Conservation (phyloP, 2,113 vertebrate genomes). For the Xiphias gladius region DNA sequence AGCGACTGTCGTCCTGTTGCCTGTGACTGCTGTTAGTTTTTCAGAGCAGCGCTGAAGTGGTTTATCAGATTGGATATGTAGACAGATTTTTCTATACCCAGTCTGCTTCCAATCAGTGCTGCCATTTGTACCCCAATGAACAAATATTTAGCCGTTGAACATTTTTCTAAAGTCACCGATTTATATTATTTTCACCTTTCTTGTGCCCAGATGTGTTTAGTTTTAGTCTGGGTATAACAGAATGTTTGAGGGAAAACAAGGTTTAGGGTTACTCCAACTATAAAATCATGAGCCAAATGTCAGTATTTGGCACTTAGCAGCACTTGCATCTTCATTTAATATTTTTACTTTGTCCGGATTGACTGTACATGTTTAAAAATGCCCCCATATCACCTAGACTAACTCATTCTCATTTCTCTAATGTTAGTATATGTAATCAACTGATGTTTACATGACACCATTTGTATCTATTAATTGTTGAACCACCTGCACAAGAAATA, state of each 20-base stretch:
- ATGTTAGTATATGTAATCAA: conserved; percentile 61
- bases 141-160: conserved; percentile 45
- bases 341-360: conserved; percentile 21
- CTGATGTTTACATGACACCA: conserved; percentile 76
- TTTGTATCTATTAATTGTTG: conserved; percentile 67
- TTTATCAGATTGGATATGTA: conserved; percentile 36
- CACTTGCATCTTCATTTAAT: neutral
- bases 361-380: conserved; percentile 45
- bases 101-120: conserved; percentile 63
- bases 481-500: conserved; percentile 83
- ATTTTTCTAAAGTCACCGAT: conserved; percentile 27
- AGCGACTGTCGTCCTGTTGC: conserved; percentile 68
- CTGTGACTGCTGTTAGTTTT: conserved; percentile 81
- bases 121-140: conserved; percentile 47
- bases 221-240: conserved; percentile 11
- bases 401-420: conserved; percentile 46
- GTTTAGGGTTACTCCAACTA: conserved; percentile 8
- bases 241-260: conserved; percentile 14
- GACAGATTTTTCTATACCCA: conserved; percentile 9
- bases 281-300: conserved; percentile 28
- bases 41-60: conserved; percentile 55
- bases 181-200: conserved; percentile 57
- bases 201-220: conserved; percentile 26
- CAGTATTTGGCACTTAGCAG: conserved; percentile 14
- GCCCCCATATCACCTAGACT: conserved; percentile 29